Percentiles rank a stretch among this genome's conserved stretches.
Conservation (phyloP, 2,888 invertebrate genomes). For the Trypoxylon attenuatum region DNA sequence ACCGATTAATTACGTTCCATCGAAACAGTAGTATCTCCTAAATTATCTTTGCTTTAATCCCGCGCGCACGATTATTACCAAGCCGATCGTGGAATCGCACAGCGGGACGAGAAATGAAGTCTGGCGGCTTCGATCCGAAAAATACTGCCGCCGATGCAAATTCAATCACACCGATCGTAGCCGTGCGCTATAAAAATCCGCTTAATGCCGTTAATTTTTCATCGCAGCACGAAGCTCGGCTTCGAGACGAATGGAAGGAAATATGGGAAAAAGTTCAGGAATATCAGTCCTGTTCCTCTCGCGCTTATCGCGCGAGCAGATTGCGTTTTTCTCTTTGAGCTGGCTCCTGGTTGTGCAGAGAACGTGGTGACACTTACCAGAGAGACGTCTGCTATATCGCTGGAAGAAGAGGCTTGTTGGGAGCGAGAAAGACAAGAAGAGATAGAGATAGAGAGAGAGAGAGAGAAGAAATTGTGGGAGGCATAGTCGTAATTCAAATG, state of each 20-base stretch:
- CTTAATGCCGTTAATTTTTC: no score
- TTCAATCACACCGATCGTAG: no score
- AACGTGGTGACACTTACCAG: constrained; percentile 17
- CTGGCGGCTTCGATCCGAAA: no score
- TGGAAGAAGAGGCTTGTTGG: background rate
- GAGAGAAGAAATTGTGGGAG: constrained; percentile 12
- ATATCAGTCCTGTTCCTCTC: no score
- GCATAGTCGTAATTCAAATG: constrained; percentile 32
- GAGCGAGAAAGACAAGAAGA: background rate
- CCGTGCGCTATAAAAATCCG: no score
- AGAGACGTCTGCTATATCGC: constrained; percentile 18
- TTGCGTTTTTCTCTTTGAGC: background rate
- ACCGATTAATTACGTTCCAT: no score
- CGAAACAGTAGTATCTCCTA: background rate
- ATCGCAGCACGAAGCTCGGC: no score
- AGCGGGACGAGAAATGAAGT: no score
- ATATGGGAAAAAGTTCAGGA: no score
- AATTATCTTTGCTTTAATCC: background rate
- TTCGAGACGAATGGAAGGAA: no score
- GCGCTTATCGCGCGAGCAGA: constrained; percentile 7
- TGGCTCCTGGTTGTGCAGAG: background rate
- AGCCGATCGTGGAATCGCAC: no score
- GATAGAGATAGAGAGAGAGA: background rate
- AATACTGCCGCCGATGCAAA: no score
- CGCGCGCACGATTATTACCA: background rate